A percentile compares a stretch with the other conserved stretches of the same genome.
Evolutionary conservation across 2,797 vertebrate species (phyloP).

Genomic region (Diplodus sargus): DNA sequence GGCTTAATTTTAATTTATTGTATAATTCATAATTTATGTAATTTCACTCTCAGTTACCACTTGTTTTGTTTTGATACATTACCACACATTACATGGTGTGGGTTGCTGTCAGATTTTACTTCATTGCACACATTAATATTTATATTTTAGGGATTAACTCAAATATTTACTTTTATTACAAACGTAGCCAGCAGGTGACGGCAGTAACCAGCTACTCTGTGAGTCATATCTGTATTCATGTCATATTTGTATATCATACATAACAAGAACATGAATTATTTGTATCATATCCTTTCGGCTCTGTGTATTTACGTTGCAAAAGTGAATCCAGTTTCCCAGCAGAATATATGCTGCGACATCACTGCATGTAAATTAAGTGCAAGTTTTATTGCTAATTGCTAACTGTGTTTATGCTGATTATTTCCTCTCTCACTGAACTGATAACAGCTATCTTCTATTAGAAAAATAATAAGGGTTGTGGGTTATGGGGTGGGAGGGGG

Average conservation of each 20-base stretch:
- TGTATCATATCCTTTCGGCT: neutral
- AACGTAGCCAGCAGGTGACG: neutral
- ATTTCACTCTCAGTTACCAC: neutral
- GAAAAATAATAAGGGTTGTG: constrained; percentile 68
- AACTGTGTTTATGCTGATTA: constrained; percentile 77
- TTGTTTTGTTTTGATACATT: no score
- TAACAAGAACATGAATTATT: neutral
- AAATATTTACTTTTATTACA: neutral
- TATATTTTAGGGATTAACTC: neutral
- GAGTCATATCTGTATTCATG: neutral
- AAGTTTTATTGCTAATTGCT: constrained; percentile 71
- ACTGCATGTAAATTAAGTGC: constrained; percentile 57
- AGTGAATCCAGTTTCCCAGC: constrained; percentile 13
- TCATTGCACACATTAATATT: neutral
- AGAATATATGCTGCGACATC: constrained; percentile 16
- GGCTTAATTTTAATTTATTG: neutral
- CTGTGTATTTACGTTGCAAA: neutral
- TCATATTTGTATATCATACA: neutral
- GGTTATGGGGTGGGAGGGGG: constrained; percentile 26
- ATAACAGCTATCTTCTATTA: constrained; percentile 70
- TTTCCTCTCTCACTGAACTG: constrained; percentile 66
- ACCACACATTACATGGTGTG: neutral
- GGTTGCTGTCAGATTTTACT: neutral
- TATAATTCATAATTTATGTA: neutral
- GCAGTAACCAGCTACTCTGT: neutral